These are phyloP conservation scores for Volucella inflata DNA, from an alignment of 2,888 invertebrate species.

Conservation along the genomic window DNA sequence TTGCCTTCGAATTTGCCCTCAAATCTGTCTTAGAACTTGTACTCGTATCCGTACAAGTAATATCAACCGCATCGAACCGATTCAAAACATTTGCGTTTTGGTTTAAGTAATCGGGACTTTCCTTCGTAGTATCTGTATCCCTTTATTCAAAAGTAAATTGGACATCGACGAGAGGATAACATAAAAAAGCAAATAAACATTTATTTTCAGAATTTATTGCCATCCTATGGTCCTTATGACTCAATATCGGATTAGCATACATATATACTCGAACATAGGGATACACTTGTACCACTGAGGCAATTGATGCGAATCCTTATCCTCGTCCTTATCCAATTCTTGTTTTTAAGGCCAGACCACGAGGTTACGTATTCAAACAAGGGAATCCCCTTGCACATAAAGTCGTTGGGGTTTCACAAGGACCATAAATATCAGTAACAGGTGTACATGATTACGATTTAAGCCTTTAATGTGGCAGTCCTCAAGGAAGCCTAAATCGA, in stretches of 20 bases:
- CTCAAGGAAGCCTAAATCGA: conserved; percentile 34
- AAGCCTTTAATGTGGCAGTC: conserved; percentile 53
- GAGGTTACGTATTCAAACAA: conserved; percentile 39
- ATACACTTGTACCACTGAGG: background rate
- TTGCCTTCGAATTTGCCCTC: no score
- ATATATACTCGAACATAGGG: background rate
- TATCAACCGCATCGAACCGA: conserved; percentile 38
- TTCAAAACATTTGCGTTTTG: conserved; percentile 6
- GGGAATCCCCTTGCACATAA: conserved; percentile 37
- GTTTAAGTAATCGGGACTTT: background rate
- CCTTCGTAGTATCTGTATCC: conserved; percentile 12
- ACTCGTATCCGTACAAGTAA: conserved; percentile 8
- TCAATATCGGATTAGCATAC: conserved; percentile 71
- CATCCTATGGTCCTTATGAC: conserved; percentile 54
- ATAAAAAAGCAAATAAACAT: conserved; percentile 65
- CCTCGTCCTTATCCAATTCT: background rate
- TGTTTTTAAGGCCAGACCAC: conserved; percentile 40
- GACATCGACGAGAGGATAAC: conserved; percentile 27
- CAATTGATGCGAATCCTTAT: conserved; percentile 28
- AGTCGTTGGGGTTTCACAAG: conserved; percentile 18
- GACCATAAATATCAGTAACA: conserved; percentile 68
- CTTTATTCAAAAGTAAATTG: conserved; percentile 37
- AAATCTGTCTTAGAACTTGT: background rate
- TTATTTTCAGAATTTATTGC: conserved; percentile 60
- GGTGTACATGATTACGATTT: conserved; percentile 58